Evolutionary conservation across 2,888 invertebrate species (phyloP).

Genomic region (Phaonia tiefii): DNA sequence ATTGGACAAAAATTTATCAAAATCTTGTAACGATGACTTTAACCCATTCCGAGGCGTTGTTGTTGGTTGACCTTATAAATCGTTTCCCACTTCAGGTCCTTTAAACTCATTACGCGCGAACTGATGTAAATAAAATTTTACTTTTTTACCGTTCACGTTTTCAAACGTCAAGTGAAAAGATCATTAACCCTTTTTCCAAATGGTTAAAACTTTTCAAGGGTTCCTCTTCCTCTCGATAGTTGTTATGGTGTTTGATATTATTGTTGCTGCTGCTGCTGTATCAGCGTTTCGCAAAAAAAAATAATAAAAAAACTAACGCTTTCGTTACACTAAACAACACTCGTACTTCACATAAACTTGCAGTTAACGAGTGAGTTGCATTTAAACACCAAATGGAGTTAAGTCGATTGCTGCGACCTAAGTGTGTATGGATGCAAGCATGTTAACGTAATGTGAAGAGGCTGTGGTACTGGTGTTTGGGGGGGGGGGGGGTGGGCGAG

Average conservation of each 20-base stretch:
- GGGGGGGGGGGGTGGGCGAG: too few species aligned
- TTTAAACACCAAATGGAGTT: constrained; percentile 56
- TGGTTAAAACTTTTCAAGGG: constrained; percentile 46
- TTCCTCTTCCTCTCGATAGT: constrained; percentile 36
- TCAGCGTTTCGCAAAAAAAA: constrained; percentile 2
- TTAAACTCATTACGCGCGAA: background rate
- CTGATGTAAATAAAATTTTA: constrained; percentile 7
- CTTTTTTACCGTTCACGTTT: constrained; percentile 24
- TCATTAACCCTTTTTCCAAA: constrained; percentile 25
- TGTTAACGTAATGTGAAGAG: too few species aligned
- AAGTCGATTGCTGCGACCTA: constrained; percentile 30
- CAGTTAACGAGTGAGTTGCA: constrained; percentile 23
- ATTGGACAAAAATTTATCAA: too few species aligned
- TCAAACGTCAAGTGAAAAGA: constrained; percentile 20
- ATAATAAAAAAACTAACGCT: constrained; percentile 45
- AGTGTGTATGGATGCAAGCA: background rate
- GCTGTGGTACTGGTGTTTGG: too few species aligned
- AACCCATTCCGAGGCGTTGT: constrained; percentile 19
- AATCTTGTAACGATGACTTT: too few species aligned
- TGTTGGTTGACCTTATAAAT: background rate
- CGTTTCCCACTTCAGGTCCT: background rate
- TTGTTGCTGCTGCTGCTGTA: background rate
- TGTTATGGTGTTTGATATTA: background rate
- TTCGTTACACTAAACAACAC: constrained; percentile 58
- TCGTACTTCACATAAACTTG: constrained; percentile 10